Percentiles rank a stretch among this genome's conserved stretches.
These are phyloP conservation scores for Achroia grisella DNA, from an alignment of 1,140 invertebrate species.

Conservation along the genomic window DNA sequence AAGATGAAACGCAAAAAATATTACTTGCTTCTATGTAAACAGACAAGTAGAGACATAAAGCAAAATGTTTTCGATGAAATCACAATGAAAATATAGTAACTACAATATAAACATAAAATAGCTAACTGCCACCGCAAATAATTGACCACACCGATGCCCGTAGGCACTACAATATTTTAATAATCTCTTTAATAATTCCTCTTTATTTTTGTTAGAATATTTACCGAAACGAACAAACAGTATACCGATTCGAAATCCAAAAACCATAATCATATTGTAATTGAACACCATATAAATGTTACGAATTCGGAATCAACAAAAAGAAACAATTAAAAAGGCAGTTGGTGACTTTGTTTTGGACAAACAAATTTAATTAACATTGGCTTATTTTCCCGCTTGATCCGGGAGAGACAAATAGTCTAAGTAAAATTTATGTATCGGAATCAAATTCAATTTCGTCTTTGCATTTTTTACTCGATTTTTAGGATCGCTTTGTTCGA, in stretches of 20 bases:
- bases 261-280: not conserved
- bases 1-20: too few species aligned
- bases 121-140: too few species aligned
- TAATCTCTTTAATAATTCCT: too few species aligned
- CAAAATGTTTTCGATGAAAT: not conserved
- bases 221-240: too few species aligned
- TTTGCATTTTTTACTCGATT: slow-evolving; percentile 66
- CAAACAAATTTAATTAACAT: slow-evolving; percentile 67
- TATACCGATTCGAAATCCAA: too few species aligned
- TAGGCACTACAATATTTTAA: too few species aligned
- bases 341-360: slow-evolving; percentile 43
- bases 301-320: slow-evolving; percentile 9
- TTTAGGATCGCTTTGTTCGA: slow-evolving; percentile 48
- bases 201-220: too few species aligned
- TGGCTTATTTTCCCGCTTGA: slow-evolving; percentile 60
- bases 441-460: slow-evolving; percentile 71
- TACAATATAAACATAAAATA: not conserved
- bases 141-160: too few species aligned
- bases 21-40: not conserved
- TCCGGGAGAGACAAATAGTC: slow-evolving; percentile 65
- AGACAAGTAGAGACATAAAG: not conserved
- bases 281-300: not conserved
- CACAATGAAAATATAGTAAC: not conserved
- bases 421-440: slow-evolving; percentile 72
- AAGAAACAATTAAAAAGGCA: slow-evolving; percentile 48